Evolutionary conservation across 2,113 vertebrate species (phyloP).

Genomic region (Anguilla japonica): DNA sequence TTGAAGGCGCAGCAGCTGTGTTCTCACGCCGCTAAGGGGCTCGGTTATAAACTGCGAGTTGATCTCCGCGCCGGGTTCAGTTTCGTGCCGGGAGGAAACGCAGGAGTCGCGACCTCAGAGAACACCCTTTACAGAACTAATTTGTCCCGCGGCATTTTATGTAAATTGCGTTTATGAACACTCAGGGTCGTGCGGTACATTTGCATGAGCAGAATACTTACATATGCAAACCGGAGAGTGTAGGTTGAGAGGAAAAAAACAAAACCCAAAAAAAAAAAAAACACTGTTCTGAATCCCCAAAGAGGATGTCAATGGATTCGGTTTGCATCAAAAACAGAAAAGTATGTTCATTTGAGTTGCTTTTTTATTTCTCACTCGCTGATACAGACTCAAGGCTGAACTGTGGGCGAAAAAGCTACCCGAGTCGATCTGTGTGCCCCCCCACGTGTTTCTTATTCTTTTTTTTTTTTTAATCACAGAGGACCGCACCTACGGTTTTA

Average conservation of each 20-base stretch:
- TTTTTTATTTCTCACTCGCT: neutral
- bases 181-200: neutral
- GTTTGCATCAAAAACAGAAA: neutral
- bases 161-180: neutral
- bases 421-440: neutral
- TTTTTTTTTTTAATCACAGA: slow-evolving; percentile 15
- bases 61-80: neutral
- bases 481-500: neutral
- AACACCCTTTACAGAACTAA: neutral
- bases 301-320: neutral
- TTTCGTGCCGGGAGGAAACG: neutral
- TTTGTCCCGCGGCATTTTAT: neutral
- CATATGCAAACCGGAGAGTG: neutral
- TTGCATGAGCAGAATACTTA: neutral
- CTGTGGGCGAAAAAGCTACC: neutral
- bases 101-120: neutral
- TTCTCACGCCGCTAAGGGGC: neutral
- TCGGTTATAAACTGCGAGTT: neutral
- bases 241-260: neutral
- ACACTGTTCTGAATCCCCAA: slow-evolving; percentile 1
- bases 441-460: neutral
- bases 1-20: neutral
- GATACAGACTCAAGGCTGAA: neutral
- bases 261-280: too few species aligned
- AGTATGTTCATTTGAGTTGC: neutral